A percentile compares a stretch with the other conserved stretches of the same genome.
These are phyloP conservation scores for Molothrus ater DNA, from an alignment of 2,797 vertebrate species.

Conservation along the genomic window DNA sequence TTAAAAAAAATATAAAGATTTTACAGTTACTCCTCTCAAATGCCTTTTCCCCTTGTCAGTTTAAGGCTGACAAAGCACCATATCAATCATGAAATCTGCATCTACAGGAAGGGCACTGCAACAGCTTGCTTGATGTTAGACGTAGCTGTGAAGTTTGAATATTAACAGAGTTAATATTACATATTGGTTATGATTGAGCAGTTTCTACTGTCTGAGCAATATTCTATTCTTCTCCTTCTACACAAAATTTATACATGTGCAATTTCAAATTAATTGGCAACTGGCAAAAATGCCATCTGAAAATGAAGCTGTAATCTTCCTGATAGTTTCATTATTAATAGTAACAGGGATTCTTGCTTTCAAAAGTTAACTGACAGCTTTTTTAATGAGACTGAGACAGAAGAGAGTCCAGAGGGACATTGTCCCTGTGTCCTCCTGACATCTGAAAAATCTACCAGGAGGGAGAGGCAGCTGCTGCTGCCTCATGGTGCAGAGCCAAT, in stretches of 20 bases:
- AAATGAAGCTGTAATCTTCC: slow-evolving; percentile 67
- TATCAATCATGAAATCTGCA: not conserved
- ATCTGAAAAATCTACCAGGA: slow-evolving; percentile 47
- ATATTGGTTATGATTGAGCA: not conserved
- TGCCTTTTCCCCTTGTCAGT: not conserved
- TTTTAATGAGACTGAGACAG: slow-evolving; percentile 36
- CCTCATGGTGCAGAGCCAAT: not conserved
- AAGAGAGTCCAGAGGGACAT: not conserved
- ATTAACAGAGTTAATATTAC: not conserved
- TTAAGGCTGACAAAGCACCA: not conserved
- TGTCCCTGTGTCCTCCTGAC: slow-evolving; percentile 34
- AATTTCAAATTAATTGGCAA: slow-evolving; percentile 40
- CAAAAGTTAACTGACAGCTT: slow-evolving; percentile 49
- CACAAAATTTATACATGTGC: not conserved
- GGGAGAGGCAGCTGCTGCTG: slow-evolving; percentile 43
- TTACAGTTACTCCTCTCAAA: not conserved
- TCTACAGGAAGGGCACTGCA: not conserved
- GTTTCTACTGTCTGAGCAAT: not conserved
- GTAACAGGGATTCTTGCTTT: slow-evolving; percentile 57
- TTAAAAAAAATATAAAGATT: not conserved
- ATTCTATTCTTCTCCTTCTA: not conserved
- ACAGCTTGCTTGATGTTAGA: not conserved
- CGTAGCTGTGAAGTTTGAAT: not conserved
- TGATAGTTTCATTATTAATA: slow-evolving; percentile 64
- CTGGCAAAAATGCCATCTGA: slow-evolving; percentile 36